Conservation (phyloP, 2,888 invertebrate genomes). For the Axea sp. region DNA sequence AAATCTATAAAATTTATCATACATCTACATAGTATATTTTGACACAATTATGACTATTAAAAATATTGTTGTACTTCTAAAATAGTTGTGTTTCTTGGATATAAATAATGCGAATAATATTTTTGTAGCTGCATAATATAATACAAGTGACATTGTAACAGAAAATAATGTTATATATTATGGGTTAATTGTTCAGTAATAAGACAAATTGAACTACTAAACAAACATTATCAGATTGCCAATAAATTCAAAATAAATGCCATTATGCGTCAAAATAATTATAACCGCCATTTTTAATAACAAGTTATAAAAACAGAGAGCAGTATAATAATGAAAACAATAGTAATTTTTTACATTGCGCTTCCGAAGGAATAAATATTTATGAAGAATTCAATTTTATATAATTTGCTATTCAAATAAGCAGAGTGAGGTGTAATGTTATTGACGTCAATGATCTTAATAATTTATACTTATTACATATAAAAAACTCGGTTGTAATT, state of each 20-base stretch:
- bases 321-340: constrained; percentile 20
- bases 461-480: too few relatives aligned
- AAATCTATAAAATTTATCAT: too few relatives aligned
- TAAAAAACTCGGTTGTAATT: too few relatives aligned
- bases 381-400: constrained; percentile 38
- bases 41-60: too few relatives aligned
- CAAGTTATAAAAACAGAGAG: constrained; percentile 26
- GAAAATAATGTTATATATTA: neutral
- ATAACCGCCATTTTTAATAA: constrained; percentile 16
- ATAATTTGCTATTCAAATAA: constrained; percentile 29
- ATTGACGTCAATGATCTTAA: too few relatives aligned
- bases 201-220: too few relatives aligned
- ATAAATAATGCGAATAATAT: too few relatives aligned
- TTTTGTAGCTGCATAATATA: too few relatives aligned
- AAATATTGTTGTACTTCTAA: neutral
- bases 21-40: too few relatives aligned
- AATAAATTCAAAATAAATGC: constrained; percentile 10
- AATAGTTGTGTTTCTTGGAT: too few relatives aligned
- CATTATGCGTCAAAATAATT: constrained; percentile 21
- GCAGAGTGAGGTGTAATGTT: constrained; percentile 11
- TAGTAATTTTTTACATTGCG: constrained; percentile 17
- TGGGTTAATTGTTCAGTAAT: neutral
- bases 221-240: too few relatives aligned
- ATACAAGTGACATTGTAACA: constrained; percentile 6
- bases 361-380: constrained; percentile 50